phyloP scores from a whole-genome alignment of 2,113 vertebrate genomes.

The Microcebus griseorufus region DNA sequence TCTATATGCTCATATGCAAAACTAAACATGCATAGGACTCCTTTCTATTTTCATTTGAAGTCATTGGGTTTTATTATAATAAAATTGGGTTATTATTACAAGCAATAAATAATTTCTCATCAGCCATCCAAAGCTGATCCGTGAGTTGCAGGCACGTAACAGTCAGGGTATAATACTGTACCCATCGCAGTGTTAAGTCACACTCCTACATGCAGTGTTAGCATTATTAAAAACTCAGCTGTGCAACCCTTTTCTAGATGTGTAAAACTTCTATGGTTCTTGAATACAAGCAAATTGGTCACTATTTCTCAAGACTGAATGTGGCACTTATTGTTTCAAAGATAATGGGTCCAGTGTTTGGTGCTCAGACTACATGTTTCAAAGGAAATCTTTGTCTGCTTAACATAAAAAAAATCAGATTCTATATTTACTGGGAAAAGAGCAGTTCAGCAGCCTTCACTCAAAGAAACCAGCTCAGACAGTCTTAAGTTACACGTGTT shows the following conservation, averaged over 20 bases:
- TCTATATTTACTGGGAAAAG: constrained; percentile 66
- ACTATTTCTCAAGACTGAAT: constrained; percentile 53
- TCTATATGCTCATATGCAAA: not conserved
- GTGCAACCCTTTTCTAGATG: constrained; percentile 6
- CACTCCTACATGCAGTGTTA: not conserved
- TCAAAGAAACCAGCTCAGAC: constrained; percentile 49
- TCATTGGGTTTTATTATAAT: not conserved
- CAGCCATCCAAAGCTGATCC: not conserved
- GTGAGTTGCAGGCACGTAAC: not conserved
- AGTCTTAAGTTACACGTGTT: constrained; percentile 48
- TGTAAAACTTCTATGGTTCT: constrained; percentile 39
- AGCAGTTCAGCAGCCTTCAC: constrained; percentile 57
- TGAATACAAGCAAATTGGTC: constrained; percentile 38
- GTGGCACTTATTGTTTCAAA: constrained; percentile 60
- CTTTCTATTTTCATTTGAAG: not conserved
- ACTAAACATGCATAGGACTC: not conserved
- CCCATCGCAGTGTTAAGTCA: not conserved
- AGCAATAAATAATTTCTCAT: not conserved
- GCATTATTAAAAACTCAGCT: constrained; percentile 42
- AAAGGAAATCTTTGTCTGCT: constrained; percentile 76
- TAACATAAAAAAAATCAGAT: constrained; percentile 48
- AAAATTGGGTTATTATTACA: not conserved
- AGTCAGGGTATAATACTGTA: not conserved
- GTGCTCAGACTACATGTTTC: constrained; percentile 62
- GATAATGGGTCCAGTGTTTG: constrained; percentile 74